phyloP scores from a whole-genome alignment of 2,888 invertebrate genomes.

The Ametastegia equiseti region DNA sequence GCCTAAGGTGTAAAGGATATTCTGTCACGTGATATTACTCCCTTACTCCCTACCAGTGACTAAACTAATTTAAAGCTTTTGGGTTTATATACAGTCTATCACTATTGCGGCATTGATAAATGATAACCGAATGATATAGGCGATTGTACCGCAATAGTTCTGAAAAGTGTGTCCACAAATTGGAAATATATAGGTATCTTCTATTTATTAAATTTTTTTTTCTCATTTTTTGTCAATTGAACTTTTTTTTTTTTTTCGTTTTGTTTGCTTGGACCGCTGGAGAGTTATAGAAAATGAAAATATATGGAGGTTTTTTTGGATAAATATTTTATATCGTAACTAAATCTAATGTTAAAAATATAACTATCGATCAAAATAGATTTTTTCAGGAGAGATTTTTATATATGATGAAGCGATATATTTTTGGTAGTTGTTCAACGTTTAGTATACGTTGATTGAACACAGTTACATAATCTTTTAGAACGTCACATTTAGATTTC shows the following conservation, averaged over 20 bases:
- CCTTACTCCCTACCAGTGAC: constrained; percentile 55
- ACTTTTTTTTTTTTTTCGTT: neutral
- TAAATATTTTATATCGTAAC: constrained; percentile 53
- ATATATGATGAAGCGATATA: constrained; percentile 44
- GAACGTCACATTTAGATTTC: constrained; percentile 60
- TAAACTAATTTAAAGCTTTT: constrained; percentile 51
- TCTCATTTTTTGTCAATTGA: neutral
- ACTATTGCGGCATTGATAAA: constrained; percentile 37
- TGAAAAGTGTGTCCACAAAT: constrained; percentile 34
- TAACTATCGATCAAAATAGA: constrained; percentile 58
- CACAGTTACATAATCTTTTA: constrained; percentile 64
- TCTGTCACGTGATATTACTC: constrained; percentile 42
- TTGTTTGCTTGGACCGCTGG: constrained; percentile 17
- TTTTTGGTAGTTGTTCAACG: constrained; percentile 37
- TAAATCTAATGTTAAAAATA: constrained; percentile 63
- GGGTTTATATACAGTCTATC: constrained; percentile 44
- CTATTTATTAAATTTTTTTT: neutral
- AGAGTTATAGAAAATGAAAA: constrained; percentile 52
- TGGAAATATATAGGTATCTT: constrained; percentile 12
- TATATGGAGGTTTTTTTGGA: constrained; percentile 26
- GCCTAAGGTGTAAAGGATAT: constrained; percentile 47
- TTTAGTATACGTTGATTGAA: constrained; percentile 58
- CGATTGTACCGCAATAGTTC: constrained; percentile 42
- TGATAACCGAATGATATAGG: constrained; percentile 19
- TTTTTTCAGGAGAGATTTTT: constrained; percentile 52